phyloP scores from a whole-genome alignment of 2,888 invertebrate genomes.

The Perithous albicinctus region DNA sequence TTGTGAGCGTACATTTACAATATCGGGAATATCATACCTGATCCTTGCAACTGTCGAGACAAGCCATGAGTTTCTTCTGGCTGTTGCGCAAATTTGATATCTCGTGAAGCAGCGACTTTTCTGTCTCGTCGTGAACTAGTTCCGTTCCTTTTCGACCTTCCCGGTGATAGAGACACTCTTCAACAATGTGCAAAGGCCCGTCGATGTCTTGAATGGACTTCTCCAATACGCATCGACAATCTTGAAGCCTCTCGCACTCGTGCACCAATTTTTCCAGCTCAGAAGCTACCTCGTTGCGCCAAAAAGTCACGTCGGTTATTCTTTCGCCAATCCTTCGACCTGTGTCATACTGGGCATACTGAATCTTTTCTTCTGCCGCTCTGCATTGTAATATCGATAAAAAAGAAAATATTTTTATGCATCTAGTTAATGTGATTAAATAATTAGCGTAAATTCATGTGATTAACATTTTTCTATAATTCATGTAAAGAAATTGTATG shows the following conservation, averaged over 20 bases:
- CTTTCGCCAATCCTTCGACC: conserved; percentile 95
- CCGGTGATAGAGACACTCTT: conserved; percentile 96
- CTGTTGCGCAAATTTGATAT: conserved; percentile 92
- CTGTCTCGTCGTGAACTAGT: conserved; percentile 95
- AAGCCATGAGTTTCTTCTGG: conserved; percentile 91
- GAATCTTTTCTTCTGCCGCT: conserved; percentile 92
- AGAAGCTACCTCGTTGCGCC: conserved; percentile 94
- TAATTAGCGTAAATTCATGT: no score
- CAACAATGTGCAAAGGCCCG: conserved; percentile 95
- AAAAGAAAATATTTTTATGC: no score
- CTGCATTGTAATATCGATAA: conserved; percentile 85
- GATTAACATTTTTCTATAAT: no score
- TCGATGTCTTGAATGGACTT: conserved; percentile 92
- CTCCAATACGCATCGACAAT: conserved; percentile 90
- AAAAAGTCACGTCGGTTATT: conserved; percentile 96
- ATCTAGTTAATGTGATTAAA: no score
- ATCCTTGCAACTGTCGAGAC: conserved; percentile 89
- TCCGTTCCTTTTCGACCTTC: conserved; percentile 95
- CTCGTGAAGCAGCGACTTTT: conserved; percentile 94
- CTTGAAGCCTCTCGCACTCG: conserved; percentile 91
- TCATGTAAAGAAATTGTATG: not conserved
- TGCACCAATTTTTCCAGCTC: conserved; percentile 94
- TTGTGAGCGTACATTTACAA: not conserved
- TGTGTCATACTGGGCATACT: conserved; percentile 93
- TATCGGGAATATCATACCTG: conserved; percentile 81